These are phyloP conservation scores for Drepanosiphum platanoidis DNA, from an alignment of 2,888 invertebrate species.

Conservation along the genomic window DNA sequence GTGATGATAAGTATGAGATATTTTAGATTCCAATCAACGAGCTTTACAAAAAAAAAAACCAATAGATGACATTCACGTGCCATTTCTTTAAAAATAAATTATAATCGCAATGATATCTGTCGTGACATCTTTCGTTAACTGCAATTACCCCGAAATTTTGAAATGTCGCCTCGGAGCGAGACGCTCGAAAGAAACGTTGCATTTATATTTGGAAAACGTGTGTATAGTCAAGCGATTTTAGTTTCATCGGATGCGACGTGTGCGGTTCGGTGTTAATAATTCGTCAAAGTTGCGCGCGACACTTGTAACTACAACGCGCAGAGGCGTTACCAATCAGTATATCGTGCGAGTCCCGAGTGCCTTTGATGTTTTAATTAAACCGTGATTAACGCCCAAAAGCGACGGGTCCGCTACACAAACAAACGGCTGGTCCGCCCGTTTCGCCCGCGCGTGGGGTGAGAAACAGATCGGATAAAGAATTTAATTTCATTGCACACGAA, in stretches of 20 bases:
- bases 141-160: too few relatives aligned
- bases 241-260: not conserved
- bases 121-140: too few relatives aligned
- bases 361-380: conserved; percentile 62
- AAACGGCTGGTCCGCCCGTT: not conserved
- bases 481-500: conserved; percentile 37
- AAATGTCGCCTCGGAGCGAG: too few relatives aligned
- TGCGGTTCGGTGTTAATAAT: conserved; percentile 21
- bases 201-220: too few relatives aligned
- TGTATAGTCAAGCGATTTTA: not conserved
- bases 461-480: conserved; percentile 34
- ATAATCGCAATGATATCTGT: too few relatives aligned
- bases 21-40: too few relatives aligned
- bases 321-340: conserved; percentile 36
- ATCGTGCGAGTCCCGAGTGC: not conserved
- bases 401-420: conserved; percentile 51
- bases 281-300: conserved; percentile 23
- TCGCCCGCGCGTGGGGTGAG: not conserved
- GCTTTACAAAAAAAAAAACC: too few relatives aligned
- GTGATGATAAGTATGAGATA: too few relatives aligned
- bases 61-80: too few relatives aligned
- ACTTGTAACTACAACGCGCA: conserved; percentile 30
- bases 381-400: conserved; percentile 52
- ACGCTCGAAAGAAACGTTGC: too few relatives aligned
- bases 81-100: too few relatives aligned